Conservation (phyloP, 2,888 invertebrate species). For the Brachyptera putata region DNA sequence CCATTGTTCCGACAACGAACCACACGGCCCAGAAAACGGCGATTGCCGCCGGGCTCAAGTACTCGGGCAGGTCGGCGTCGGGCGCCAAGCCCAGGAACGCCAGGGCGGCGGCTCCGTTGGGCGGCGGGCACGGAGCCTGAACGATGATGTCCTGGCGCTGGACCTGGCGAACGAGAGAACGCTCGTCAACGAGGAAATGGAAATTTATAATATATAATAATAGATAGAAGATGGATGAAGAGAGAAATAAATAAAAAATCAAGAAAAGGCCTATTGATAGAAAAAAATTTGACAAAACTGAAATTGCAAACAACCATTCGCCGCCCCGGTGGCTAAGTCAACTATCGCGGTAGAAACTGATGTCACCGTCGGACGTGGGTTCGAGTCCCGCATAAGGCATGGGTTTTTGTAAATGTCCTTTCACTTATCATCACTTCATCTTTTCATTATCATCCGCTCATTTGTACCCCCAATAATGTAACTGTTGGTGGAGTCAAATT, state of each 20-base stretch:
- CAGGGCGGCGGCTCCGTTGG: constrained; percentile 59
- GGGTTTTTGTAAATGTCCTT: too few species aligned
- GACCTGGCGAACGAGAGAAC: constrained; percentile 56
- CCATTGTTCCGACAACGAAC: constrained; percentile 24
- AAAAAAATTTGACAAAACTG: too few species aligned
- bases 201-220: constrained; percentile 21
- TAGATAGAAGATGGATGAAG: neutral
- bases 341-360: too few species aligned
- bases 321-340: too few species aligned
- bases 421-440: too few species aligned
- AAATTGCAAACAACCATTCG: too few species aligned
- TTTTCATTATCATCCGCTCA: too few species aligned
- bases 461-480: too few species aligned
- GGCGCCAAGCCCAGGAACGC: constrained; percentile 23
- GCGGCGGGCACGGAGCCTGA: constrained; percentile 73
- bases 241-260: neutral
- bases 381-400: too few species aligned
- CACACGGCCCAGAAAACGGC: constrained; percentile 31
- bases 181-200: neutral
- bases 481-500: too few species aligned
- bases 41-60: constrained; percentile 23
- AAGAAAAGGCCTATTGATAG: neutral
- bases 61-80: constrained; percentile 18
- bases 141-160: constrained; percentile 85
- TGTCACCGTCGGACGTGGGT: too few species aligned